Percentiles rank a stretch among this genome's conserved stretches.
Conservation (phyloP, 2,113 vertebrate species). For the Lepidiolamprologus cunningtoni region DNA sequence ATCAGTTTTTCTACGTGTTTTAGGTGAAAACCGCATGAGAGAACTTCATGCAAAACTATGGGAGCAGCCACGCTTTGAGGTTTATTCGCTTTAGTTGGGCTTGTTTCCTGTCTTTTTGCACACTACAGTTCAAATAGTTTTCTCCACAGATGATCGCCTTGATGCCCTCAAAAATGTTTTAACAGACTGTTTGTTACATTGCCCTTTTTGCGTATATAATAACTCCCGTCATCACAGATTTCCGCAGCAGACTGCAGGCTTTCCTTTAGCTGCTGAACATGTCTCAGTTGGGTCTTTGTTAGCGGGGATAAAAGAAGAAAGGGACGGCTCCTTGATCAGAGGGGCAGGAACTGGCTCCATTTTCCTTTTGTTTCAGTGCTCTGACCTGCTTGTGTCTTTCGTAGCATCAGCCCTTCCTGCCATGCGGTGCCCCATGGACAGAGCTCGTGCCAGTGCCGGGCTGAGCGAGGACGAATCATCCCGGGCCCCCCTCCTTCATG, state of each 20-base stretch:
- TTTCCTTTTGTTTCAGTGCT: constrained; percentile 35
- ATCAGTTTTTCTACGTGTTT: background rate
- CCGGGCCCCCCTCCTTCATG: constrained; percentile 6
- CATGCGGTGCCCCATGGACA: constrained; percentile 35
- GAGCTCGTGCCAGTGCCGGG: constrained; percentile 24
- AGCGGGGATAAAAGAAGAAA: constrained; percentile 13
- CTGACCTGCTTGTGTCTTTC: constrained; percentile 21
- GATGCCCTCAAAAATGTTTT: background rate
- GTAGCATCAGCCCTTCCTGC: constrained; percentile 17
- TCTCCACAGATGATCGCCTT: background rate
- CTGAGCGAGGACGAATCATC: background rate
- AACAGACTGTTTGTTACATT: background rate
- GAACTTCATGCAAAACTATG: background rate
- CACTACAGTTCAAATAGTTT: background rate
- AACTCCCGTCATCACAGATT: background rate
- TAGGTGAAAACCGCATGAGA: background rate
- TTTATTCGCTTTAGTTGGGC: background rate
- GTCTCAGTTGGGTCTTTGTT: background rate
- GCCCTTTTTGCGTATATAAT: background rate
- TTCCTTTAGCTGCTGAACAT: background rate
- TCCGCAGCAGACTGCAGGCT: background rate
- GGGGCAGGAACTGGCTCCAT: constrained; percentile 25
- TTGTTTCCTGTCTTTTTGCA: background rate
- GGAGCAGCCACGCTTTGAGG: background rate
- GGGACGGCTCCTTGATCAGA: constrained; percentile 21